Evolutionary conservation across 2,797 vertebrate genomes (phyloP).

Genomic region (Siniperca obscura): DNA sequence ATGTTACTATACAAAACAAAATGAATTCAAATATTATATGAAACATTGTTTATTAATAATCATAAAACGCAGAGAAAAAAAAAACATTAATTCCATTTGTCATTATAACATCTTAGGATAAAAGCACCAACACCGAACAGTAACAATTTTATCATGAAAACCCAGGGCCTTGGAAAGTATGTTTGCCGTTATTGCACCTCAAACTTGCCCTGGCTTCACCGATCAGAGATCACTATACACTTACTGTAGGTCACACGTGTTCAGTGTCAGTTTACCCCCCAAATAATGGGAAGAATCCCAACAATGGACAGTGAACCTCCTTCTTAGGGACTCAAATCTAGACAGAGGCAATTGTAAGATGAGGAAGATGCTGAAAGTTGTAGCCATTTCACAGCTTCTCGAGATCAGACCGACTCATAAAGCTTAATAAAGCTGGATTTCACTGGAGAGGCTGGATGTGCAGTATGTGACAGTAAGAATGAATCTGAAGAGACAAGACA

Average conservation of each 20-base stretch:
- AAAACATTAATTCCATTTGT: slow-evolving; percentile 80
- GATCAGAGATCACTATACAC: slow-evolving; percentile 66
- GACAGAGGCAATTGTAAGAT: slow-evolving; percentile 74
- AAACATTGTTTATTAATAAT: slow-evolving; percentile 85
- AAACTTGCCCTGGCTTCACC: slow-evolving; percentile 79
- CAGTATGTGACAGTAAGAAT: slow-evolving; percentile 60
- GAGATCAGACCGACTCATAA: slow-evolving; percentile 55
- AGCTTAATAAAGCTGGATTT: slow-evolving; percentile 62
- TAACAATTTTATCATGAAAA: slow-evolving; percentile 77
- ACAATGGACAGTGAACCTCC: slow-evolving; percentile 50
- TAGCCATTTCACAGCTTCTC: slow-evolving; percentile 67
- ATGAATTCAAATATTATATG: slow-evolving; percentile 70
- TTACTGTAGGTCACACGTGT: slow-evolving; percentile 50
- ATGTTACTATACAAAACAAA: slow-evolving; percentile 23
- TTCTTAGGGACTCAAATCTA: slow-evolving; percentile 50
- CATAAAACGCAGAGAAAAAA: slow-evolving; percentile 82
- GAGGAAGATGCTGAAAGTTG: slow-evolving; percentile 73
- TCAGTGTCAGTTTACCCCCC: slow-evolving; percentile 18
- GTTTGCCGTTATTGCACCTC: slow-evolving; percentile 86
- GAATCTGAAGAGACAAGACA: slow-evolving; percentile 31
- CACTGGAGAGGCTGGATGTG: slow-evolving; percentile 38
- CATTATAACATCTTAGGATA: slow-evolving; percentile 84
- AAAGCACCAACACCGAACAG: slow-evolving; percentile 87
- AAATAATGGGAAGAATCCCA: slow-evolving; percentile 12
- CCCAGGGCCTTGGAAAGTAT: slow-evolving; percentile 77